Conservation (phyloP, 2,888 invertebrate species). For the Tachina grossa region DNA sequence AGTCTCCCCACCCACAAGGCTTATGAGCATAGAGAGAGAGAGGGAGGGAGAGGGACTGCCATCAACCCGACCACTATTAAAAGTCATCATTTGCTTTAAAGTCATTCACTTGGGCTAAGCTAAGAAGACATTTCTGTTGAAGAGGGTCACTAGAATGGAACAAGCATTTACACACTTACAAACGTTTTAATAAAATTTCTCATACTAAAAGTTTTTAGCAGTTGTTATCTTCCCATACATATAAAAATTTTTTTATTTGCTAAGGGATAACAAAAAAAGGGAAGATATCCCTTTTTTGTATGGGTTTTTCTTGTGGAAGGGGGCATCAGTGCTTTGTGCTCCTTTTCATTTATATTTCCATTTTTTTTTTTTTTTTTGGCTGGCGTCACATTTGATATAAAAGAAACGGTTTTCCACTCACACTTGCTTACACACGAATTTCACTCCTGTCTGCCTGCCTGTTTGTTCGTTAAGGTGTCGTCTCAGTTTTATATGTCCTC, state of each 20-base stretch:
- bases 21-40: neutral
- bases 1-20: conserved; percentile 12
- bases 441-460: conserved; percentile 69
- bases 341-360: conserved; percentile 16
- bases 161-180: conserved; percentile 5
- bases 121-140: conserved; percentile 70
- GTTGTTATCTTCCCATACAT: conserved; percentile 46
- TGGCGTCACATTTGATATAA: conserved; percentile 67
- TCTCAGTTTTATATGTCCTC: conserved; percentile 62
- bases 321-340: conserved; percentile 41
- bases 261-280: conserved; percentile 50
- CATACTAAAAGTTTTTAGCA: conserved; percentile 20
- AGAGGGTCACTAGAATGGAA: conserved; percentile 67
- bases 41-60: neutral
- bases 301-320: conserved; percentile 33
- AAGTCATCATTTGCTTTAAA: conserved; percentile 60
- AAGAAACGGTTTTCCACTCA: conserved; percentile 49
- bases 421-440: conserved; percentile 47
- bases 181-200: conserved; percentile 24
- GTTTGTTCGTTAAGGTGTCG: conserved; percentile 72
- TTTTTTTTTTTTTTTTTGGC: conserved; percentile 48
- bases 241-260: conserved; percentile 3
- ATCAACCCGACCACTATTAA: conserved; percentile 30
- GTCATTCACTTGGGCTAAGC: conserved; percentile 71
- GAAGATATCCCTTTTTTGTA: conserved; percentile 41